Conservation (phyloP, 2,113 vertebrate genomes). For the Vombatus ursinus region DNA sequence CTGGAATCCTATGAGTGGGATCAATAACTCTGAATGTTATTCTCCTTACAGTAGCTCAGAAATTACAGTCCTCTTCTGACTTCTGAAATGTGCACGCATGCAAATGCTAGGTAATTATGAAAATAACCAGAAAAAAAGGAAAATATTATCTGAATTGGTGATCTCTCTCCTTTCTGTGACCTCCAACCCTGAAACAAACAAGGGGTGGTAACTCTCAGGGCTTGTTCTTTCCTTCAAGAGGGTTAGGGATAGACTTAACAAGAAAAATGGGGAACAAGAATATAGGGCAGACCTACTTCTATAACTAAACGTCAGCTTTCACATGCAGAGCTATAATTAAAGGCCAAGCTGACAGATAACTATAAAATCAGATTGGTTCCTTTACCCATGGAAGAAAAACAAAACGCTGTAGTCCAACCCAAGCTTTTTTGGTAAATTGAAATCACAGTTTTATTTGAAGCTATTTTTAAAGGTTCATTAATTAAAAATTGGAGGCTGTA, state of each 20-base stretch:
- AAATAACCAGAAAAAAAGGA: not conserved
- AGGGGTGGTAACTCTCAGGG: not conserved
- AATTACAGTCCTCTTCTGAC: not conserved
- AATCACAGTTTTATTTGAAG: constrained; percentile 75
- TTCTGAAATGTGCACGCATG: too few relatives aligned
- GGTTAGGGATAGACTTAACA: constrained; percentile 7
- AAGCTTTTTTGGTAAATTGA: constrained; percentile 66
- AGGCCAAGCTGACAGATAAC: constrained; percentile 74
- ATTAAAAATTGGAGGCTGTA: constrained; percentile 65
- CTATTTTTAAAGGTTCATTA: constrained; percentile 77
- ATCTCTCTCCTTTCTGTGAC: not conserved
- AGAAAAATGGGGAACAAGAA: constrained; percentile 15
- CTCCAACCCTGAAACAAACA: not conserved
- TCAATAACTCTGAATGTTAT: not conserved
- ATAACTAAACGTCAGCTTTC: constrained; percentile 60
- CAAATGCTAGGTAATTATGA: not conserved
- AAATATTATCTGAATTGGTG: rapidly evolving
- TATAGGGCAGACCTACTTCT: constrained; percentile 30
- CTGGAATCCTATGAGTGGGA: not conserved
- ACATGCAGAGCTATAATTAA: constrained; percentile 71
- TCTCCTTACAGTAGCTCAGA: not conserved
- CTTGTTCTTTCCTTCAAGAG: constrained; percentile 35
- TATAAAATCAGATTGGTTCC: constrained; percentile 71
- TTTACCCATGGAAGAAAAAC: constrained; percentile 73
- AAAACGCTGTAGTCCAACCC: constrained; percentile 59